Conservation (phyloP, 2,797 vertebrate genomes). For the Eurystomus glaucurus region DNA sequence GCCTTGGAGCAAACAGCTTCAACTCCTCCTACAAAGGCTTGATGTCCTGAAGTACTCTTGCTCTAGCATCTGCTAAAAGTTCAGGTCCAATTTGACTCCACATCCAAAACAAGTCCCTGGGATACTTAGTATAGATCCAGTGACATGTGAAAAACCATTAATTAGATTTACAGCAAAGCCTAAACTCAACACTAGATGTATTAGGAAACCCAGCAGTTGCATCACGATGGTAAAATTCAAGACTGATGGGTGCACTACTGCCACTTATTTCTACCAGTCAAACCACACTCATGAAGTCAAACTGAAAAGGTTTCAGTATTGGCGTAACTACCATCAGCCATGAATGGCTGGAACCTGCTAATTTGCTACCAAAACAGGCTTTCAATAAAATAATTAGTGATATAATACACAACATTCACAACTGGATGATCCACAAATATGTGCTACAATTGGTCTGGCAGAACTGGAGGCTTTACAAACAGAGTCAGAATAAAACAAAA, state of each 20-base stretch:
- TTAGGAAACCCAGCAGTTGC: background rate
- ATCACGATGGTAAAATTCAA: background rate
- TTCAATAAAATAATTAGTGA: background rate
- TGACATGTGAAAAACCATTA: background rate
- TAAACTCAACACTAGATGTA: background rate
- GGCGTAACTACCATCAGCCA: background rate
- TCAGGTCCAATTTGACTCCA: background rate
- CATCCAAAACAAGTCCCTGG: background rate
- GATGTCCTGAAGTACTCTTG: background rate
- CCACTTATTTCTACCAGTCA: background rate
- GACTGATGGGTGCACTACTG: background rate
- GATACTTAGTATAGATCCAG: background rate
- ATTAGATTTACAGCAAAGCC: background rate
- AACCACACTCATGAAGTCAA: background rate
- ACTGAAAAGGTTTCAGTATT: background rate
- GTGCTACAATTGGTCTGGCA: background rate
- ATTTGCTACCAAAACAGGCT: background rate
- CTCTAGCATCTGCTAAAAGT: background rate
- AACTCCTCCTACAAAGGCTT: background rate
- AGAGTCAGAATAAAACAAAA: background rate
- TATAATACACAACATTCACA: background rate
- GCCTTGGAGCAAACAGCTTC: background rate
- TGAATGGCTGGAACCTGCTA: background rate
- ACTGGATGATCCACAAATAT: background rate
- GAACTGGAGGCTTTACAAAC: background rate